phyloP scores from a whole-genome alignment of 2,888 invertebrate species.

The Lasius fuliginosus region DNA sequence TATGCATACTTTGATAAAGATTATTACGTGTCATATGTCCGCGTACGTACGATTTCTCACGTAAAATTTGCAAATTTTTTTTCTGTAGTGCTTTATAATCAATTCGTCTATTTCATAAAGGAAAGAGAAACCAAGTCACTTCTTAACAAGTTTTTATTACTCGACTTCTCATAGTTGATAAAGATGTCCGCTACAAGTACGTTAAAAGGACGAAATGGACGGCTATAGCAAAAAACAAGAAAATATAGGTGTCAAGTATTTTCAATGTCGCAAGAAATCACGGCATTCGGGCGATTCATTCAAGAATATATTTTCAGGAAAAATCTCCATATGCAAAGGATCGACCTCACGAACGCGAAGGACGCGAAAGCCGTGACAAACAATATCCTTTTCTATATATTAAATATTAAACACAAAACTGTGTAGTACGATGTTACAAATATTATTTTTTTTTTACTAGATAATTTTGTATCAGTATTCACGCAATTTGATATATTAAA shows the following conservation, averaged over 20 bases:
- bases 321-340: constrained; percentile 92
- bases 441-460: constrained; percentile 9
- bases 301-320: constrained; percentile 88
- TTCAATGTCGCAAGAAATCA: constrained; percentile 68
- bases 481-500: neutral
- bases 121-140: constrained; percentile 25
- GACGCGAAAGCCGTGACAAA: constrained; percentile 92
- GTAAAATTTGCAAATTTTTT: neutral
- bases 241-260: constrained; percentile 79
- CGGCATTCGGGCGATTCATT: constrained; percentile 68
- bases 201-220: constrained; percentile 83
- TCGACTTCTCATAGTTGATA: constrained; percentile 80
- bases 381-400: constrained; percentile 91
- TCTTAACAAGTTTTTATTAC: constrained; percentile 71
- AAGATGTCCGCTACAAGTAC: constrained; percentile 81
- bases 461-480: neutral
- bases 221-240: constrained; percentile 80
- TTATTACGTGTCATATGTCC: neutral
- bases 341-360: constrained; percentile 92
- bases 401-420: neutral
- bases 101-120: neutral
- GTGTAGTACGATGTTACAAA: neutral
- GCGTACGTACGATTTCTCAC: neutral
- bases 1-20: neutral
- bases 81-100: neutral